Evolutionary conservation across 1,140 invertebrate genomes (phyloP).

Genomic region (Drosophila arizonae): DNA sequence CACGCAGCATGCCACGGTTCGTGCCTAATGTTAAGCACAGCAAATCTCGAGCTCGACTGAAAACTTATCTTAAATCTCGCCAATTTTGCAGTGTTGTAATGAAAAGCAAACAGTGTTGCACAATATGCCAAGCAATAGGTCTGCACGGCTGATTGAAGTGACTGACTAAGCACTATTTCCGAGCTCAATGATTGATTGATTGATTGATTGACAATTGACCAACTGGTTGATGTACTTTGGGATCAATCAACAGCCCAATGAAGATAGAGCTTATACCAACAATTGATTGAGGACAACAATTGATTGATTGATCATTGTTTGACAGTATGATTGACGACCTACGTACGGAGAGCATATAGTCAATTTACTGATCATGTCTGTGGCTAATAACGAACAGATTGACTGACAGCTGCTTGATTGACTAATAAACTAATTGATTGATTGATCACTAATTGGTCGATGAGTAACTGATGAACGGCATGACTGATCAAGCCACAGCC

Average conservation of each 20-base stretch:
- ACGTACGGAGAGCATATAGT: no score
- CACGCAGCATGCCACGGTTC: background rate
- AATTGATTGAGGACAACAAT: background rate
- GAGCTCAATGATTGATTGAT: background rate
- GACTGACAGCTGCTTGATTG: background rate
- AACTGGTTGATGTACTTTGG: background rate
- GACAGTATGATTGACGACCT: background rate
- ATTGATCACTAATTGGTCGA: no score
- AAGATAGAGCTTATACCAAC: no score
- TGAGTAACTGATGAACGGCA: no score
- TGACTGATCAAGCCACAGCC: no score
- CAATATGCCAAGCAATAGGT: no score
- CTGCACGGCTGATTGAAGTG: background rate
- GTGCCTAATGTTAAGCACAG: slow-evolving; percentile 3
- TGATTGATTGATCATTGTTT: background rate
- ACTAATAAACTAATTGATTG: background rate
- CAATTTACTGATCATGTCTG: no score
- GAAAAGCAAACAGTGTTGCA: background rate
- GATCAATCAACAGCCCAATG: no score
- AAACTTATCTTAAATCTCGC: background rate
- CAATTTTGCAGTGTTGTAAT: background rate
- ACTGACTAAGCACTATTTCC: background rate
- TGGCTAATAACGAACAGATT: background rate
- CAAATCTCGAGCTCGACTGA: background rate
- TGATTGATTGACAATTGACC: background rate